Percentiles rank a stretch among this genome's conserved stretches.
Evolutionary conservation across 92 coral and sea anemone genomes (phyloP).

Genomic region (Isaurus tuberculatus): DNA sequence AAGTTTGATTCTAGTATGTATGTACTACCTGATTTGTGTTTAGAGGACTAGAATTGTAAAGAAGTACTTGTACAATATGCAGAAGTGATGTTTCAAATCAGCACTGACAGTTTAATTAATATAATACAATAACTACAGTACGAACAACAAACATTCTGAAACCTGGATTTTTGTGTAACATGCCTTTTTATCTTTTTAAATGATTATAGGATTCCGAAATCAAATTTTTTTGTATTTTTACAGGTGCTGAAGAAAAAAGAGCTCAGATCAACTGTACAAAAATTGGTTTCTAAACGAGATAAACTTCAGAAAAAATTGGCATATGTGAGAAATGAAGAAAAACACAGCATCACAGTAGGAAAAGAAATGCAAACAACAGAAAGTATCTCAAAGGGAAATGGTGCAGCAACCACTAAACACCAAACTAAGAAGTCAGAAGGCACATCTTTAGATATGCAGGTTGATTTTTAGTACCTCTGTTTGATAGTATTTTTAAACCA

Average conservation of each 20-base stretch:
- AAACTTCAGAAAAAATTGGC: slow-evolving; percentile 47
- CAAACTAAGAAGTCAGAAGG: not conserved
- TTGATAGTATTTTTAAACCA: no score
- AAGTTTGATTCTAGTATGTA: no score
- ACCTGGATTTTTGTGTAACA: no score
- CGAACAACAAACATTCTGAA: no score
- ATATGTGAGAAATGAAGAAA: slow-evolving; percentile 52
- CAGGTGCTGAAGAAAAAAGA: slow-evolving; percentile 76
- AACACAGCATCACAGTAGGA: not conserved
- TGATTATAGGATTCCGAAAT: no score
- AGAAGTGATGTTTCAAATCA: no score
- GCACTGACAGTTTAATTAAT: no score
- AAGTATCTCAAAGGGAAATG: not conserved
- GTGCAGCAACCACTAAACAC: not conserved
- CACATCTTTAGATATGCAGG: not conserved
- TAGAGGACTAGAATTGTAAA: no score
- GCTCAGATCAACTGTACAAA: slow-evolving; percentile 73
- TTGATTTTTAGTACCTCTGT: not conserved
- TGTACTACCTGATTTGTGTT: no score
- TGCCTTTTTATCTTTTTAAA: no score
- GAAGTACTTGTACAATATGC: no score
- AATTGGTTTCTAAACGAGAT: slow-evolving; percentile 67
- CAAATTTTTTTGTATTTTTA: not conserved
- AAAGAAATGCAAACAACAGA: not conserved
- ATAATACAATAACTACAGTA: no score